A percentile compares a stretch with the other conserved stretches of the same genome.
Evolutionary conservation across 2,888 invertebrate species (phyloP).

Genomic region (Neoitamus cyanurus): DNA sequence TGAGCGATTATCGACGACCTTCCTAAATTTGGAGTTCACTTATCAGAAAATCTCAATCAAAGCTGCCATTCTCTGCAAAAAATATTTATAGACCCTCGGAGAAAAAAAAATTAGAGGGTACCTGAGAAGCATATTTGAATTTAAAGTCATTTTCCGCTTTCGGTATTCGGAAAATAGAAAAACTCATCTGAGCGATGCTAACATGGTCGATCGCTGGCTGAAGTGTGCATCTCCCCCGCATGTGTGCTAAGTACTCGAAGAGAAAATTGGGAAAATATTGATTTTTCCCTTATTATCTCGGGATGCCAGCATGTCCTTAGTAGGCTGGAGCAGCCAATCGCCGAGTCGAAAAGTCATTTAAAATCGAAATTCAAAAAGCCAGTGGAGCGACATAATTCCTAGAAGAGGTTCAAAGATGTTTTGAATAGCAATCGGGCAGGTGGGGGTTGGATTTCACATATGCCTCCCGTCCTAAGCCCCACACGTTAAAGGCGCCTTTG

Average conservation of each 20-base stretch:
- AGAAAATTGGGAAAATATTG: conserved; percentile 31
- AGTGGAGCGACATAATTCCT: conserved; percentile 36
- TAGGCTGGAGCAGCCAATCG: conserved; percentile 23
- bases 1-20: not conserved
- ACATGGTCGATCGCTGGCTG: not conserved
- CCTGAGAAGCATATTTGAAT: conserved; percentile 4
- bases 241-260: not conserved
- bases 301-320: not conserved
- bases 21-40: not conserved
- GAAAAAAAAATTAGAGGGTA: not conserved
- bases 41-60: not conserved
- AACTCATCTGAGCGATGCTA: not conserved
- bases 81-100: not conserved
- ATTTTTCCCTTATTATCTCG: conserved; percentile 32
- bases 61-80: not conserved
- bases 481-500: conserved; percentile 13
- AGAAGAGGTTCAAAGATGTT: not conserved
- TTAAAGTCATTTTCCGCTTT: conserved; percentile 13
- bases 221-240: not conserved
- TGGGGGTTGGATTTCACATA: not conserved
- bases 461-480: not conserved
- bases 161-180: not conserved
- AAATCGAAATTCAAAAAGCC: conserved; percentile 44
- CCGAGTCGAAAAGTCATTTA: conserved; percentile 39
- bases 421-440: not conserved